phyloP scores from a whole-genome alignment of 2,797 vertebrate species.

The Eurystomus glaucurus region DNA sequence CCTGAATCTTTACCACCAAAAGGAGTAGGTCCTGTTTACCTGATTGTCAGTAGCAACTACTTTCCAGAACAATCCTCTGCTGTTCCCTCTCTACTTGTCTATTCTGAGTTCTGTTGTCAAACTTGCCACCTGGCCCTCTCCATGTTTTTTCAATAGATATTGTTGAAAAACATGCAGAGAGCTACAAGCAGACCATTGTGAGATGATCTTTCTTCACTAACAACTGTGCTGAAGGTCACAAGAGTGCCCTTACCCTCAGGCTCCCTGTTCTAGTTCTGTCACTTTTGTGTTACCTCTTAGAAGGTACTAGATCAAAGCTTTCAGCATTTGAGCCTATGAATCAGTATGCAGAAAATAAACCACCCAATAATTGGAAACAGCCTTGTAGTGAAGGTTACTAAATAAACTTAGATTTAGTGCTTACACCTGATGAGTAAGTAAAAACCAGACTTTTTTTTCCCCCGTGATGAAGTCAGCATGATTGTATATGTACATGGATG shows the following conservation, averaged over 20 bases:
- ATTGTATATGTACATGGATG: background rate
- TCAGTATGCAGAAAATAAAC: background rate
- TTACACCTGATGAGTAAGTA: background rate
- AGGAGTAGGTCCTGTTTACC: background rate
- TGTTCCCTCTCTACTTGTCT: background rate
- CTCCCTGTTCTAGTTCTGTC: background rate
- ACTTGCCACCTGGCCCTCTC: background rate
- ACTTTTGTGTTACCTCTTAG: background rate
- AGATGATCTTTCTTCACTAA: background rate
- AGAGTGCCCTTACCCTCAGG: background rate
- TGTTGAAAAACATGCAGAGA: background rate
- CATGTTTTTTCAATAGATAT: background rate
- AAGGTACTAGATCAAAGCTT: background rate
- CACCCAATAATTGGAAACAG: background rate
- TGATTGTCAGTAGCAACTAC: background rate
- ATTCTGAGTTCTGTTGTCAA: background rate
- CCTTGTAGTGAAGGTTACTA: background rate
- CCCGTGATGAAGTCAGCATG: background rate
- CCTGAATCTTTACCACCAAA: background rate
- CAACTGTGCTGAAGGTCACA: background rate
- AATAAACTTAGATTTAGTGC: background rate
- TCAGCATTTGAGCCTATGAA: background rate
- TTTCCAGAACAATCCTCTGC: background rate
- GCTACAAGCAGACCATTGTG: background rate
- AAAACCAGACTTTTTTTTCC: rapidly evolving